Evolutionary conservation across 2,113 vertebrate genomes (phyloP), one percentile per base, ranked within the genome.

Genomic region (Tamias sibiricus): DNA sequence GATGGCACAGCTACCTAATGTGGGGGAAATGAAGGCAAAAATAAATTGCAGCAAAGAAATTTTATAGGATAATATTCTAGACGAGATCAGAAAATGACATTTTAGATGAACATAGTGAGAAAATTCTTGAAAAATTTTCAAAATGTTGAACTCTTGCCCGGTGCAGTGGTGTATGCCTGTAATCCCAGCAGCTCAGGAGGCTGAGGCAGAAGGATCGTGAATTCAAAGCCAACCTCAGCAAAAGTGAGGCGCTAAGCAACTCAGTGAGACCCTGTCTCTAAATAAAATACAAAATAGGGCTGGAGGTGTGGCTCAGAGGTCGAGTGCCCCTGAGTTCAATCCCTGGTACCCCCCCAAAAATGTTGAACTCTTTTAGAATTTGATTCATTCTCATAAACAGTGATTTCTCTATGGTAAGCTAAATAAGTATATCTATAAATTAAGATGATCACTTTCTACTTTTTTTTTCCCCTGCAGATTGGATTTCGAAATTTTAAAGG

Each of bases 381-480:
- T 64, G 52, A 77, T 89, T 75, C 16, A 54, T 68, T 83, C 64
- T 75, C 35, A 42, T 42, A 90, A 83, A 8, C n/a, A 37, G 16
- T 28, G 47, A 76, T 93, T 93, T 91, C 28, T 37, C 80, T 26
- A 19, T 4, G 35, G 59, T 52, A 42, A 37, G 24, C 40, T 64
- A 64, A 83, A 79, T 87, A 62, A 82, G 11, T 54, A 16, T 69
- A 9, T 81, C 26, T 82, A 30, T 75, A 80, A 72, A 87, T 93
- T 87, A 64, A 94, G 94, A 28, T 57, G 49, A 89, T 1, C 14
- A 66, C 10, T 94, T 85, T 81, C 1, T 59, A 44, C 44, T 42
- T 83, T 62, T 3, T 83, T 87, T 87, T 91, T 88, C 66, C 57
- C 84, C 91, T 96, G 30, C 10, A 81, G 24, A 64, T 85, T 81